phyloP scores from a whole-genome alignment of 2,888 invertebrate species.

The Norana najaformis region DNA sequence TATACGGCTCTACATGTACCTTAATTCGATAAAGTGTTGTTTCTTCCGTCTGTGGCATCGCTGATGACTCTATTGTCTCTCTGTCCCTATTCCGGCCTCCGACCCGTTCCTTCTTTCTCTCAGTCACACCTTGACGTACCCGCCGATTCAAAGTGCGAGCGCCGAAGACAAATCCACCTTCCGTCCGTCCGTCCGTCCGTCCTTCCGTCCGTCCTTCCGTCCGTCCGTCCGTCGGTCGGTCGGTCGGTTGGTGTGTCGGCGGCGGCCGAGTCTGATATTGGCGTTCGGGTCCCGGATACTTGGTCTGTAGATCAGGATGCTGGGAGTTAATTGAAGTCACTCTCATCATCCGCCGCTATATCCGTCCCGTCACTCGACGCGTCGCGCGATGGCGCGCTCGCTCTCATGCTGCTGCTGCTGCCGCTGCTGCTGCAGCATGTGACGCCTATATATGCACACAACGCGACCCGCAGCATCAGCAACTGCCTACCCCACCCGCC shows the following conservation, averaged over 20 bases:
- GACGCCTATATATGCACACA: constrained; percentile 13
- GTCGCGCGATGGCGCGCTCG: neutral
- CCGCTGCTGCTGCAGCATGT: neutral
- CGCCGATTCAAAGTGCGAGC: neutral
- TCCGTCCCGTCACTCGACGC: constrained; percentile 10
- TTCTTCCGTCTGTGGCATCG: neutral
- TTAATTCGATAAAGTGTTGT: constrained; percentile 7
- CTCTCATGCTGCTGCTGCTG: neutral
- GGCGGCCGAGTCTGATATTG: no score
- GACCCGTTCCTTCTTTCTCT: neutral
- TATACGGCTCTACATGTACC: neutral
- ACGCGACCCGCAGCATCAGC: constrained; percentile 13
- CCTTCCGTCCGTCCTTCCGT: no score
- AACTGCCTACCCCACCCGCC: neutral
- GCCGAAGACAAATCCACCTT: neutral
- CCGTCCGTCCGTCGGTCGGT: no score
- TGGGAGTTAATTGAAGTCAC: constrained; percentile 13
- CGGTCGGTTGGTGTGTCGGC: no score
- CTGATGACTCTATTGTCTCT: neutral
- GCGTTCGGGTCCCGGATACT: neutral
- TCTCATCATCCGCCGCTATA: constrained; percentile 7
- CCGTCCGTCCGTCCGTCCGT: neutral
- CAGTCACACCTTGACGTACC: neutral
- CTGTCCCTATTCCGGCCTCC: neutral
- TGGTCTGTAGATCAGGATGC: constrained; percentile 7